These are phyloP conservation scores for Odontocolon sp. DNA, from an alignment of 2,888 invertebrate species.

Conservation along the genomic window DNA sequence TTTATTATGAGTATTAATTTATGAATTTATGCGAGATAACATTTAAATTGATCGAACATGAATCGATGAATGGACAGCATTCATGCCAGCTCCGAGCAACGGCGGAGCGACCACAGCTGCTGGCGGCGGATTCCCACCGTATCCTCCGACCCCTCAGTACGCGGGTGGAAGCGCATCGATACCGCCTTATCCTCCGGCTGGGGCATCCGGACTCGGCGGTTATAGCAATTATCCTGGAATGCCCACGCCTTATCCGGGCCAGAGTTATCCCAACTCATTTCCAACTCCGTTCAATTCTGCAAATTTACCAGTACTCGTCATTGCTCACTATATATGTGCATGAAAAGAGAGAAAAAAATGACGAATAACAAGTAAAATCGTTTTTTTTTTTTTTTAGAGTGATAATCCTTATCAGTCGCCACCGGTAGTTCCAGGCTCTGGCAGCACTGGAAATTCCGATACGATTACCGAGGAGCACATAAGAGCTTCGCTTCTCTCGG, in stretches of 20 bases:
- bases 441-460: conserved; percentile 84
- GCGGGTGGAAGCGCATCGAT: conserved; percentile 65
- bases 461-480: conserved; percentile 98
- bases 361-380: too few relatives aligned
- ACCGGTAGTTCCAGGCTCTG: conserved; percentile 75
- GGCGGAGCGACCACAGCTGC: conserved; percentile 58
- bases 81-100: conserved; percentile 78
- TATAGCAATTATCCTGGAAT: conserved; percentile 76
- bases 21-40: background rate
- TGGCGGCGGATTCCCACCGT: conserved; percentile 66
- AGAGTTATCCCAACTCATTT: conserved; percentile 81
- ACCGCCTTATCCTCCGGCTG: conserved; percentile 75
- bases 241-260: conserved; percentile 67
- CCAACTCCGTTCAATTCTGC: conserved; percentile 74
- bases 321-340: too few relatives aligned
- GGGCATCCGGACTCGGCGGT: conserved; percentile 70
- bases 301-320: conserved; percentile 70
- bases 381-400: conserved; percentile 33
- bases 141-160: conserved; percentile 68
- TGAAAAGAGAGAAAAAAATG: too few relatives aligned
- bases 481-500: conserved; percentile 94
- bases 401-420: conserved; percentile 66
- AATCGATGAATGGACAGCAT: conserved; percentile 76
- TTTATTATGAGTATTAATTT: background rate
- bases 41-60: background rate